phyloP scores from a whole-genome alignment of 2,797 vertebrate genomes.

The Chloroceryle amazona region DNA sequence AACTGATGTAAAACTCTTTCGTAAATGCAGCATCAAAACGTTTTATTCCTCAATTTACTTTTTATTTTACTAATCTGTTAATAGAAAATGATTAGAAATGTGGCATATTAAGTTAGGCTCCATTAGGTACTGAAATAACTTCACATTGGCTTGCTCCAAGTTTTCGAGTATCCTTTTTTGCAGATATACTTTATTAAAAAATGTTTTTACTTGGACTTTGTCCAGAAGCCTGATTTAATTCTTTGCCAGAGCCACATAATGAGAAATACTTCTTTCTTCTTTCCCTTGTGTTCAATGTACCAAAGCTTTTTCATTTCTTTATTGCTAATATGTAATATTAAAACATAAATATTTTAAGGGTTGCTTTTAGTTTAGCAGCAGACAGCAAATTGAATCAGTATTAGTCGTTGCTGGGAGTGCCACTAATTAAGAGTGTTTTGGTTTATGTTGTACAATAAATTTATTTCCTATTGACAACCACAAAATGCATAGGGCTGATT shows the following conservation, averaged over 20 bases:
- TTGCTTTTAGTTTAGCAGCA: conserved; percentile 17
- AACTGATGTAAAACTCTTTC: neutral
- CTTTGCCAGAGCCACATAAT: neutral
- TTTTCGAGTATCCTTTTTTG: neutral
- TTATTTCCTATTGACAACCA: neutral
- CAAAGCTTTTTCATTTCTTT: conserved; percentile 21
- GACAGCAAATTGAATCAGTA: neutral
- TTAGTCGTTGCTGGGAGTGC: neutral
- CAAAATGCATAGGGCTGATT: neutral
- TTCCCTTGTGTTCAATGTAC: neutral
- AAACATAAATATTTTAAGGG: conserved; percentile 38
- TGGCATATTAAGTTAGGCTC: neutral
- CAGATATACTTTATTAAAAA: neutral
- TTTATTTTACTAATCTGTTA: neutral
- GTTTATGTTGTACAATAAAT: neutral
- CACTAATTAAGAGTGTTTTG: conserved; percentile 27
- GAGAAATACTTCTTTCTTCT: neutral
- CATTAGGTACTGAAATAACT: neutral
- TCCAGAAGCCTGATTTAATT: neutral
- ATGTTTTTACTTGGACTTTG: neutral
- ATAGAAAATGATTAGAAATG: accelerated
- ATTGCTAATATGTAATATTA: neutral
- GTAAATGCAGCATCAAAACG: accelerated
- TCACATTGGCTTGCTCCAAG: neutral
- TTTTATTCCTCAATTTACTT: neutral